Evolutionary conservation across 2,113 vertebrate species (phyloP).

Genomic region (Silurus asotus): DNA sequence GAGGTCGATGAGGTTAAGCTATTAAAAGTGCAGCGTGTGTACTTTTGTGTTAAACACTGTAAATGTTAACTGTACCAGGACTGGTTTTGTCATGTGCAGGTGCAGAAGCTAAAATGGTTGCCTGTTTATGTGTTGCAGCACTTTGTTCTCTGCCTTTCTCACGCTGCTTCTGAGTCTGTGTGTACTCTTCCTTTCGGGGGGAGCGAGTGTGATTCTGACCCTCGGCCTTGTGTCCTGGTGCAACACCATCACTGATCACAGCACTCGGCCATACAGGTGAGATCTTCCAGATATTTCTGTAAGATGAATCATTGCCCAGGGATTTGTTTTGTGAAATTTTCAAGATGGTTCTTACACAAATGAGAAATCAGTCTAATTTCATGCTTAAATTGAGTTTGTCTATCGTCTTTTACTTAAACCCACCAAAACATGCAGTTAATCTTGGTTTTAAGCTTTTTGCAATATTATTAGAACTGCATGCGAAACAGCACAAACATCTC

Average conservation of each 20-base stretch:
- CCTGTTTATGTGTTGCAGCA: constrained; percentile 59
- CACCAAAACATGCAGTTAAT: neutral
- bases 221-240: constrained; percentile 77
- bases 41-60: neutral
- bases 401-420: neutral
- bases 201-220: constrained; percentile 70
- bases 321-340: neutral
- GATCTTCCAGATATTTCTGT: neutral
- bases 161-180: constrained; percentile 74
- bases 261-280: constrained; percentile 69
- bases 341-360: neutral
- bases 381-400: neutral
- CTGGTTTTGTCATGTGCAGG: neutral
- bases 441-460: neutral
- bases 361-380: neutral
- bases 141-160: constrained; percentile 76
- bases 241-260: constrained; percentile 70
- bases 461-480: neutral
- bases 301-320: neutral
- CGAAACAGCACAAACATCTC: neutral
- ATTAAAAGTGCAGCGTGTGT: neutral
- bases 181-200: constrained; percentile 74
- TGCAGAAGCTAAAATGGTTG: neutral
- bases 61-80: neutral
- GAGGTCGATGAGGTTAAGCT: neutral